Evolutionary conservation across 2,888 invertebrate genomes (phyloP).

Genomic region (Thelaira solivaga): DNA sequence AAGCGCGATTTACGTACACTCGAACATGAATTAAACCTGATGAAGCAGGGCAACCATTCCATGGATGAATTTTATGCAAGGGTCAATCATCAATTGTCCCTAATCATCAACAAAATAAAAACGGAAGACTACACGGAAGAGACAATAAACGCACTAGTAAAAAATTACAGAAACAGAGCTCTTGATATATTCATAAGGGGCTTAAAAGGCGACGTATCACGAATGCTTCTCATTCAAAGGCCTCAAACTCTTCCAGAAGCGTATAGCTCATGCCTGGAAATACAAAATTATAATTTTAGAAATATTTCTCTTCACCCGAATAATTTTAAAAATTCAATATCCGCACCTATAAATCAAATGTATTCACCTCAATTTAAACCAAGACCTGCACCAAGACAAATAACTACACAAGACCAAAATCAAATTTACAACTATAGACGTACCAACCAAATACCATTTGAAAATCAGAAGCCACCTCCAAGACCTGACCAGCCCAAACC

Average conservation of each 20-base stretch:
- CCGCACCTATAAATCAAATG: not conserved
- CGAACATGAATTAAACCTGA: conserved; percentile 51
- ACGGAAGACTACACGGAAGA: conserved; percentile 58
- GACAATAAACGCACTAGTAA: conserved; percentile 49
- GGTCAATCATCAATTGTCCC: conserved; percentile 57
- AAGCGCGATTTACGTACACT: conserved; percentile 60
- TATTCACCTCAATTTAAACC: not conserved
- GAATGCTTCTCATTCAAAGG: conserved; percentile 23
- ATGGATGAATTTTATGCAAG: conserved; percentile 53
- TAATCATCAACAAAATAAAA: conserved; percentile 63
- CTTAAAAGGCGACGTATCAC: conserved; percentile 39
- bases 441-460: not conserved
- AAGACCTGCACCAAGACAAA: not conserved
- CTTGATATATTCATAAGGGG: conserved; percentile 60
- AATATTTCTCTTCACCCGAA: not conserved
- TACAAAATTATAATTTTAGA: conserved; percentile 25
- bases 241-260: conserved; percentile 26
- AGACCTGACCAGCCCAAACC: not conserved
- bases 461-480: not conserved
- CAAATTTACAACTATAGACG: not conserved
- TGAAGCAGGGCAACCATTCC: conserved; percentile 3
- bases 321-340: not conserved
- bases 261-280: conserved; percentile 21
- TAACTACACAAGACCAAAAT: not conserved
- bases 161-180: conserved; percentile 61